A percentile compares a stretch with the other conserved stretches of the same genome.
phyloP scores from a whole-genome alignment of 2,797 vertebrate genomes.

The Pelodytes ibericus region DNA sequence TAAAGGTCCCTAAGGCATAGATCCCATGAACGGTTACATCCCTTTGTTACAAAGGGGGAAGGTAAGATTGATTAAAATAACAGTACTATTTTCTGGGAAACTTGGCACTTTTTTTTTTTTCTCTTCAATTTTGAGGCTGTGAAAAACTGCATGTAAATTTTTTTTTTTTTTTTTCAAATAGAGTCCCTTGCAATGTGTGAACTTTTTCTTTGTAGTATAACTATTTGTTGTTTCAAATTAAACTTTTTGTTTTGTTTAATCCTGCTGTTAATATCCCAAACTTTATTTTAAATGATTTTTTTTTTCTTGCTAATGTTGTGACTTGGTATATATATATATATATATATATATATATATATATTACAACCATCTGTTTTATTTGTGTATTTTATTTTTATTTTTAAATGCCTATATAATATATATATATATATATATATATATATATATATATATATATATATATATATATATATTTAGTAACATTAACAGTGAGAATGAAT shows the following conservation, averaged over 20 bases:
- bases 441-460: background rate
- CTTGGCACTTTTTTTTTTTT: conserved; percentile 20
- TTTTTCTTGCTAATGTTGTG: background rate
- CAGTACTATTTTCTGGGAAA: background rate
- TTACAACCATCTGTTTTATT: background rate
- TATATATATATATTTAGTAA: background rate
- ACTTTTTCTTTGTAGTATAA: too few relatives aligned
- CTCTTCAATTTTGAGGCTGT: background rate
- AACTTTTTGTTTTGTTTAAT: background rate
- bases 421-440: too few relatives aligned
- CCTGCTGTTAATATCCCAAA: too few relatives aligned
- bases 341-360: too few relatives aligned
- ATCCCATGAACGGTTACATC: conserved; percentile 50
- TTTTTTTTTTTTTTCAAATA: conserved; percentile 9
- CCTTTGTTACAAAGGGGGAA: conserved; percentile 42
- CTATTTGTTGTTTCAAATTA: background rate
- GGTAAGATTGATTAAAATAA: conserved; percentile 28
- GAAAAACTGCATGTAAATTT: background rate
- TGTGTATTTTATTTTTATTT: background rate
- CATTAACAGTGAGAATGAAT: too few relatives aligned
- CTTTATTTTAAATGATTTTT: too few relatives aligned
- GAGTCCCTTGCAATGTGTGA: too few relatives aligned
- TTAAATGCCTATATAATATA: too few relatives aligned
- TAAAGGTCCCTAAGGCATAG: conserved; percentile 29
- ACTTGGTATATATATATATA: too few relatives aligned